Evolutionary conservation across 2,113 vertebrate species (phyloP), one percentile per base, ranked within the genome.

Genomic region (Corythornis cristatus): DNA sequence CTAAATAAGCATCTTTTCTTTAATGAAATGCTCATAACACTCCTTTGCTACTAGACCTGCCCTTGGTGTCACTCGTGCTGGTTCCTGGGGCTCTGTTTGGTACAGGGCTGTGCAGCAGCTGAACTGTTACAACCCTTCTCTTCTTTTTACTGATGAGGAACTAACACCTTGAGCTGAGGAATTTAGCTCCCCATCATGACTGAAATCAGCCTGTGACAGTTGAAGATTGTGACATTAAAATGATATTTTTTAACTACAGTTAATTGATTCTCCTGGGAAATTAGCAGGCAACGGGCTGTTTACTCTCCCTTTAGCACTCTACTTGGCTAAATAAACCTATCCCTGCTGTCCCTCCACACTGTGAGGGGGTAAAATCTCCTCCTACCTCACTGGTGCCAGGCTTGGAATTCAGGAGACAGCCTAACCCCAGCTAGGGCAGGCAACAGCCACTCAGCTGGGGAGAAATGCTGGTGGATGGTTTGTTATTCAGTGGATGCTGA

Each of bases 351-450:
- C 71, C 33, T 23, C 66, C 73, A 46, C 22, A 5, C 42, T 14
- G 28, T 7, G 40, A 51, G 15, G 2, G 4, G 21, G 18, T 65
- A 71, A 21, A 71, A 21, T 40, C 50, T 73, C 58, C 64, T 66
- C 0, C 0, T 12, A 29, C 53, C 31, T 45, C 0, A 0, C 6
- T 6, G 54, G 11, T 50, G 53, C 22, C 1, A 3, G 53, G 25
- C 51, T 72, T 33, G 62, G 56, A 28, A 77, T 86, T 51, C 5
- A 5, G 62, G 40, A 61, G 57, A 5, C 8, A 43, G 31, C 16
- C 31, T 62, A 18, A 72, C 12, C n/a, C 37, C 51, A 40, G 79
- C 45, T 29, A 40, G 73, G 56, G 56, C 28, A 37, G 64, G 22
- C 48, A 88, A 53, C 66, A 77, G 26, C 40, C 80, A 35, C 51